Conservation (phyloP, 2,113 vertebrate genomes). For the Paraplagusia blochii region DNA sequence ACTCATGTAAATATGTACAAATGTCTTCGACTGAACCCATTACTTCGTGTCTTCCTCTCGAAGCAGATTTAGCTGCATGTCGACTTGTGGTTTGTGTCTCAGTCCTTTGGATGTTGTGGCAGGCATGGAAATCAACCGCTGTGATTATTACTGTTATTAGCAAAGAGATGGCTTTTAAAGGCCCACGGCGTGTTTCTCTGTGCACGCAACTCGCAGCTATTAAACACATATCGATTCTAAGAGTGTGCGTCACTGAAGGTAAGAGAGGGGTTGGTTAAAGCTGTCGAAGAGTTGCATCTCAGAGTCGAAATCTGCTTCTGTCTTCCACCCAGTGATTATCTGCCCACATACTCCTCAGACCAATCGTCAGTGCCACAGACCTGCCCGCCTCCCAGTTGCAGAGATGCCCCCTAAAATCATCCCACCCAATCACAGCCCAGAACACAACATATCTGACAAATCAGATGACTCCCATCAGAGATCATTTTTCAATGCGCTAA, state of each 20-base stretch:
- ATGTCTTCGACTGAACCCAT: not conserved
- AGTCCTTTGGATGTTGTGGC: constrained; percentile 15
- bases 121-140: constrained; percentile 20
- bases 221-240: constrained; percentile 23
- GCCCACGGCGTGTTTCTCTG: constrained; percentile 15
- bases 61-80: constrained; percentile 5
- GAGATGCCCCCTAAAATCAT: constrained; percentile 29
- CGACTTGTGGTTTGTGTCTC: constrained; percentile 29
- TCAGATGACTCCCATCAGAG: constrained; percentile 19
- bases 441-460: constrained; percentile 27
- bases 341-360: constrained; percentile 42
- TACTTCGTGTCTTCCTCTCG: constrained; percentile 3
- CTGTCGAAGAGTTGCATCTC: constrained; percentile 54
- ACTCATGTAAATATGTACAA: not conserved
- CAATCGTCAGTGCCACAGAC: constrained; percentile 49
- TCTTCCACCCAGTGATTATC: constrained; percentile 62
- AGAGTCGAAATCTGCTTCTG: constrained; percentile 56
- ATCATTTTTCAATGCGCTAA: constrained; percentile 21
- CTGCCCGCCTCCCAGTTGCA: constrained; percentile 29
- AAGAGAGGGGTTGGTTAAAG: constrained; percentile 29
- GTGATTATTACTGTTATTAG: constrained; percentile 63
- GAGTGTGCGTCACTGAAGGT: not conserved
- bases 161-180: constrained; percentile 29
- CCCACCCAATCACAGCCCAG: constrained; percentile 37
- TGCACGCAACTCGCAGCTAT: constrained; percentile 24